Evolutionary conservation across 1,140 invertebrate species (phyloP), one percentile per base, ranked within the genome.

Genomic region (Coptotermes formosanus): DNA sequence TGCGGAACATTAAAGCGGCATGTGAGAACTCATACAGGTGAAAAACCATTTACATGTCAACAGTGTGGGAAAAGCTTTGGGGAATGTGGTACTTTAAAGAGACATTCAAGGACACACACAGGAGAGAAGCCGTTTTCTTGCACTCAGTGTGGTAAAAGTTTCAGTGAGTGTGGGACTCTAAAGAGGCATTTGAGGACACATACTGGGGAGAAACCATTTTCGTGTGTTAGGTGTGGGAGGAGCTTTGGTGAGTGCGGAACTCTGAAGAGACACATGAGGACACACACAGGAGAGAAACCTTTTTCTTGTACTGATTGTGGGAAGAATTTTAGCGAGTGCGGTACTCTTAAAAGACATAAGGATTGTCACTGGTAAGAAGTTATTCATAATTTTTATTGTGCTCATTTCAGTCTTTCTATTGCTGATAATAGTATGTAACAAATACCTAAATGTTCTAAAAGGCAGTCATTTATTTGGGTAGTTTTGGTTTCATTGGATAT

Each of bases 131-230:
- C 92, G 0, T 92, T 92, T 88, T 87, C 89, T 9, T 94, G 93
- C 89, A 45, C 88, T 3, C 91, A 92, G 86, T 97, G 96, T 90
- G 93, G 95, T 21, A 94, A 96, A 89, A 92, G 94, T 16, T 97
- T 97, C 90, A 95, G 95, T 1, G 96, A 97, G 90, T 93, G 95
- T 16, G 95, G 95, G 59, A 93, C 93, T 75, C 91, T 96, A 25
- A 93, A 95, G 86, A 95, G 95, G 30, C 96, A 96, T 90, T 93
- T 95, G 87, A 91, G 95, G 88, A 94, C 94, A 88, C 95, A 96
- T 91, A 96, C 95, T 43, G 96, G 96, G 14, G 94, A 96, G 88
- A 84, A 94, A 82, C 95, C 95, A 0, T 95, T 92, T 82, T 91
- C 92, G 32, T 93, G 92, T 86, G 91, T 91, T 1, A 87, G 92